Evolutionary conservation across 2,888 invertebrate species (phyloP).

Genomic region (Ormyrus nitidulus): DNA sequence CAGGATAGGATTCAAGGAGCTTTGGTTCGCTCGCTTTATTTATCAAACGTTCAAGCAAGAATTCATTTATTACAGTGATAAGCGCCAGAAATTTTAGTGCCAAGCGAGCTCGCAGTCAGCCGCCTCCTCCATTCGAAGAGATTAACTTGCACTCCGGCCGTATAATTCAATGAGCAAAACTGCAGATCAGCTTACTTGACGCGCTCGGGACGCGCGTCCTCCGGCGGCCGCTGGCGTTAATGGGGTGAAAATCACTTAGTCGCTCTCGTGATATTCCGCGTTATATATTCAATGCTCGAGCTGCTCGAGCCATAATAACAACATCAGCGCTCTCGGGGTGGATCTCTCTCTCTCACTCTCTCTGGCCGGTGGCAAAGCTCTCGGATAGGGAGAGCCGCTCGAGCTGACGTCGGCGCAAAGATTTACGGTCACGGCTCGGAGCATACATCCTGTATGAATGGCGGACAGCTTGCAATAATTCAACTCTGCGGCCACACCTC

Average conservation of each 20-base stretch:
- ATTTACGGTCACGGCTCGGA: slow-evolving; percentile 70
- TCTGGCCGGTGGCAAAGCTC: too few species aligned
- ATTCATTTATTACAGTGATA: too few species aligned
- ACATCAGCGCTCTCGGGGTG: slow-evolving; percentile 61
- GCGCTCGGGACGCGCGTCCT: slow-evolving; percentile 9
- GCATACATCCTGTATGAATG: slow-evolving; percentile 74
- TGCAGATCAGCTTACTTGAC: slow-evolving; percentile 43
- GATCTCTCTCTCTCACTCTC: neutral
- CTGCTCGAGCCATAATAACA: slow-evolving; percentile 68
- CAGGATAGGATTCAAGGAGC: too few species aligned
- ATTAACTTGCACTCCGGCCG: neutral
- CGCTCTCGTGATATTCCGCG: slow-evolving; percentile 65
- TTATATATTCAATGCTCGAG: slow-evolving; percentile 67
- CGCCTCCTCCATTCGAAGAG: neutral
- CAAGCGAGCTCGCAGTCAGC: too few species aligned
- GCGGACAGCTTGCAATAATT: slow-evolving; percentile 74
- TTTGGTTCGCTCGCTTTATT: too few species aligned
- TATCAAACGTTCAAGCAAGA: too few species aligned
- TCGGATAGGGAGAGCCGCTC: slow-evolving; percentile 14
- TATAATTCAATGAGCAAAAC: neutral
- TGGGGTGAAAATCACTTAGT: slow-evolving; percentile 69
- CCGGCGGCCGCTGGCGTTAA: slow-evolving; percentile 58
- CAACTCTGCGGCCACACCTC: slow-evolving; percentile 74
- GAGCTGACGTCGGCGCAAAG: slow-evolving; percentile 68
- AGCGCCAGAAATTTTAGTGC: too few species aligned